Evolutionary conservation across 2,113 vertebrate species (phyloP), one percentile per base, ranked within the genome.

Genomic region (Lepidothrix coronata): DNA sequence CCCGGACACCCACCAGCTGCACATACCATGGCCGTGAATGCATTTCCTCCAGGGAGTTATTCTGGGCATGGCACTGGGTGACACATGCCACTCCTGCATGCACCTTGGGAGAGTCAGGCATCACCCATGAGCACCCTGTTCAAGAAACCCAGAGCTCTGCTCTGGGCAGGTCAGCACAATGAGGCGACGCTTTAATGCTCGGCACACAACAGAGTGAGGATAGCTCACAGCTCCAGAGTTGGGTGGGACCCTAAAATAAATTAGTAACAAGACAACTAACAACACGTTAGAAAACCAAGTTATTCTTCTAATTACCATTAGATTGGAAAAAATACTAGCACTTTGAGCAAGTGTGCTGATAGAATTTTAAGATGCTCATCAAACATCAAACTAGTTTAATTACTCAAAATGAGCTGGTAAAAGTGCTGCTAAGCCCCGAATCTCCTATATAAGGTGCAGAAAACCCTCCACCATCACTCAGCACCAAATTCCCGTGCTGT

Each of bases 141-240:
- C 1, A 11, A 78, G 65, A 59, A 73, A 66, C 31, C 25, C 21
- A 52, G 43, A 79, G 33, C 35, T 37, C 73, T 80, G 44, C 19
- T 49, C 66, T 44, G 20, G 54, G 71, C 73, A 63, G n/a, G 58
- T 61, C 89, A 72, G 54, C 4, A 9, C 61, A 66, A 14, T 17
- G 5, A 25, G 8, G 73, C 1, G 5, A 18, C 18, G 41, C 30
- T 61, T 68, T 0, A 9, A 48, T 35, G 73, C 57, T 67, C 48
- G 37, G 58, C 31, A 52, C 3, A 5, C 1, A 0, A 44, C 11
- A 28, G 1, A 1, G 5, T 0, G 1, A 65, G 9, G 9, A 22
- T 62, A 15, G 33, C 22, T 85, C 0, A 4, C 25, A 61, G 67
- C 12, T 86, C 61, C 25, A 14, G 20, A 62, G 51, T 11, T 66